Percentiles rank a stretch among this genome's conserved stretches.
Conservation (phyloP, 2,888 invertebrate genomes). For the Petrolisthes manimaculis region DNA sequence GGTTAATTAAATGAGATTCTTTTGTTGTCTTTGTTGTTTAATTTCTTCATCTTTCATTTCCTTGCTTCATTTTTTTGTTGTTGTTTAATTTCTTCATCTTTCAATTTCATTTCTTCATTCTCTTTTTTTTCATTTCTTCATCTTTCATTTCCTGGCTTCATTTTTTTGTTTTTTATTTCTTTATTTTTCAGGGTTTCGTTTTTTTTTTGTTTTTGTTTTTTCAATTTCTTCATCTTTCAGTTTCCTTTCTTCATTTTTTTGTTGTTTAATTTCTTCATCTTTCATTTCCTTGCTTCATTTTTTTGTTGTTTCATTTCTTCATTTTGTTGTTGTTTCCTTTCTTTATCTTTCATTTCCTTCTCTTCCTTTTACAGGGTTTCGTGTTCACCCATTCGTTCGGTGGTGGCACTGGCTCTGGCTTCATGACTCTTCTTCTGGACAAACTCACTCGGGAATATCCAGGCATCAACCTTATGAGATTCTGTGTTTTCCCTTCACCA, state of each 20-base stretch:
- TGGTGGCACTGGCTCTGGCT: constrained; percentile 94
- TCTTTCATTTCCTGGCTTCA: not conserved
- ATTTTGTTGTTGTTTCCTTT: not conserved
- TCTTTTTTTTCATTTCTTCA: not conserved
- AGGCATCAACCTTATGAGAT: constrained; percentile 94
- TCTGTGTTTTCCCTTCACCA: constrained; percentile 96
- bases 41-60: not conserved
- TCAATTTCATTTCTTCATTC: not conserved
- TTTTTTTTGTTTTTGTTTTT: not conserved
- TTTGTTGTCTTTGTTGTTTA: not conserved
- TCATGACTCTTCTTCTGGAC: constrained; percentile 97
- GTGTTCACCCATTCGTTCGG: constrained; percentile 92
- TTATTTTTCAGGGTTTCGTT: not conserved
- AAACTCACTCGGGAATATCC: constrained; percentile 95
- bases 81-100: not conserved
- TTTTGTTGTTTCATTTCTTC: not conserved
- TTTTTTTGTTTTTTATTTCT: not conserved
- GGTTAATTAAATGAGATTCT: too few relatives aligned
- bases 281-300: not conserved
- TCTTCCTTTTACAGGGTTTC: constrained; percentile 75
- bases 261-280: not conserved
- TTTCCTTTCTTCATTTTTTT: not conserved
- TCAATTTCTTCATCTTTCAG: not conserved
- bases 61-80: not conserved
- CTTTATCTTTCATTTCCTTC: not conserved